A percentile compares a stretch with the other conserved stretches of the same genome.
Conservation (phyloP, 2,888 invertebrate species). For the Unio pictorum region DNA sequence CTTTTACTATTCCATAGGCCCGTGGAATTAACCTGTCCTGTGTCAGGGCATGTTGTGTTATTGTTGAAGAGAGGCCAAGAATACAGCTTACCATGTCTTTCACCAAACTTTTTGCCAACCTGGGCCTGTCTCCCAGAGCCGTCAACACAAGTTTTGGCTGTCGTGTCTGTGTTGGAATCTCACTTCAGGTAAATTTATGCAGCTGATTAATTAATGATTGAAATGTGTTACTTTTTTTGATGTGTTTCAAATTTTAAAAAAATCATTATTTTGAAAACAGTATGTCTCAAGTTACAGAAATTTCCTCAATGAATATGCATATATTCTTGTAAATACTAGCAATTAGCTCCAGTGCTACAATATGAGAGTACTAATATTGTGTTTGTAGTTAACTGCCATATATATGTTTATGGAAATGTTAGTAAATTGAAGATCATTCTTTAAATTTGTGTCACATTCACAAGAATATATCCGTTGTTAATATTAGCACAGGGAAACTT, state of each 20-base stretch:
- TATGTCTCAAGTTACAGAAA: too few relatives aligned
- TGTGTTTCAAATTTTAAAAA: background rate
- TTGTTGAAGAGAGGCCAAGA: conserved; percentile 97
- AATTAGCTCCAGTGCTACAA: too few relatives aligned
- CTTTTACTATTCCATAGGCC: conserved; percentile 31
- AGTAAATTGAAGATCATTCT: too few relatives aligned
- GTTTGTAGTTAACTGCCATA: too few relatives aligned
- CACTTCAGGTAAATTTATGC: conserved; percentile 81
- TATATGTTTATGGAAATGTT: too few relatives aligned
- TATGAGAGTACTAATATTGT: too few relatives aligned
- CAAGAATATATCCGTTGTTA: too few relatives aligned
- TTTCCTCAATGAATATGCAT: too few relatives aligned
- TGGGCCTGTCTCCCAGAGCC: conserved; percentile 94
- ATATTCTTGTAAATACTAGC: too few relatives aligned
- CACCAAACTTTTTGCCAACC: conserved; percentile 93
- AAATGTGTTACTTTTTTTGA: background rate
- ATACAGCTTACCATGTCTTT: conserved; percentile 95
- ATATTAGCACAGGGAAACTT: too few relatives aligned
- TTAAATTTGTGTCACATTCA: too few relatives aligned
- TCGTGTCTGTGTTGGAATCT: conserved; percentile 97
- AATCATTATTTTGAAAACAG: too few relatives aligned
- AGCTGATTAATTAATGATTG: background rate
- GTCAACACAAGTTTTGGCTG: conserved; percentile 99
- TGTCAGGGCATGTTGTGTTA: conserved; percentile 97
- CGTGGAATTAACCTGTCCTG: conserved; percentile 89